Base-by-base conservation (phyloP, 2,113 vertebrate species). In the Actenoides lindsayi region DNA sequence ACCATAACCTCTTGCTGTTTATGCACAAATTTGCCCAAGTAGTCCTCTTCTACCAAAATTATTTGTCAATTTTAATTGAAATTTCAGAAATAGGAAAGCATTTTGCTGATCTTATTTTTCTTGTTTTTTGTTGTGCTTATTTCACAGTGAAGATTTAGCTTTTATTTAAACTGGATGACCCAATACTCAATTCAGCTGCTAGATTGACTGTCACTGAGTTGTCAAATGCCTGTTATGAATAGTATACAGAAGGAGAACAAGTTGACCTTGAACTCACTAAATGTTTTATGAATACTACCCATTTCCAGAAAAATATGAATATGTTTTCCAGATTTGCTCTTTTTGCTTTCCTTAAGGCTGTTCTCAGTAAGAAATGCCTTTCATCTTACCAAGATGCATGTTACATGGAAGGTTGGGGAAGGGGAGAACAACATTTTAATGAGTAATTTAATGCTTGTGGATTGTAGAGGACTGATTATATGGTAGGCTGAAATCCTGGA, bases 241-340 rank as follows among this genome's bases (percentile, higher is more conserved):
- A 87, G 77, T 62, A 77, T 76, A 85, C n/a, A 77, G 87, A 75
- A 94, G 87, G 93, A 96, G 94, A 96, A 94, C 76, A 28, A 73
- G 86, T 53, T 94, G 97, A 95, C 97, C 97, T 97, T 97, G 97
- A 98, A 96, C 95, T 96, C 51, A 4, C 69, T 93, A 87, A 94
- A 96, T 94, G 95, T 94, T 98, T 97, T 96, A 97, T 91, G 96
- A 96, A 92, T 94, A 82, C 76, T 76, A 94, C 90, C 79, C 78
- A 70, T 95, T 96, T 98, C 96, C 94, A 97, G 88, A 96, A 97
- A 97, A 91, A 96, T 62, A 94, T 59, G 56, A 94, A 98, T 97
- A 94, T 60, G 71, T 98, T 98, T 98, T 97, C 97, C 97, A 97
- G 95, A 98, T 82, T 94, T 92, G 56, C 73, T 90, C 84, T 93